phyloP scores from a whole-genome alignment of 2,888 invertebrate species.

The Cabera pusaria region DNA sequence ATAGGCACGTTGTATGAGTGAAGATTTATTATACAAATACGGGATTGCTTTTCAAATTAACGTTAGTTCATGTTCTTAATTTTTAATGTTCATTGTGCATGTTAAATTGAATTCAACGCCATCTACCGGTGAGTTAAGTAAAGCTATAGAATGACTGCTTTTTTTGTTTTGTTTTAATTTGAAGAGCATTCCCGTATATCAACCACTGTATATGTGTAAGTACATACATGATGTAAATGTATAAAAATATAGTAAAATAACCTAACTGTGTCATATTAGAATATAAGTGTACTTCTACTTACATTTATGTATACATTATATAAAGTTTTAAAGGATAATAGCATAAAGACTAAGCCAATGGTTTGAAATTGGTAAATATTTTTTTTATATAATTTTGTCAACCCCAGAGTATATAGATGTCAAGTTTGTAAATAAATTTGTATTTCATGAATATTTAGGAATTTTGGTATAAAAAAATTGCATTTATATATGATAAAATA shows the following conservation, averaged over 20 bases:
- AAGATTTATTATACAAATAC: slow-evolving; percentile 51
- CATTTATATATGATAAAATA: slow-evolving; percentile 68
- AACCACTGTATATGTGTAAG: slow-evolving; percentile 76
- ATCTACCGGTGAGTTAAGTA: too few species aligned
- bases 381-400: slow-evolving; percentile 48
- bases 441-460: slow-evolving; percentile 70
- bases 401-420: slow-evolving; percentile 49
- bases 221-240: slow-evolving; percentile 76
- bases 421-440: slow-evolving; percentile 75
- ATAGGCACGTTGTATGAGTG: slow-evolving; percentile 72
- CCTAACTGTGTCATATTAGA: slow-evolving; percentile 82
- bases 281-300: slow-evolving; percentile 79
- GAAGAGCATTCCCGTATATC: slow-evolving; percentile 50
- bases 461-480: slow-evolving; percentile 71
- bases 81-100: slow-evolving; percentile 10
- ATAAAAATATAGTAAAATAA: slow-evolving; percentile 73
- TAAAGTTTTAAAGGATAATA: slow-evolving; percentile 69
- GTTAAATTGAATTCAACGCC: slow-evolving; percentile 31
- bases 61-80: slow-evolving; percentile 19
- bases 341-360: slow-evolving; percentile 64
- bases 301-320: slow-evolving; percentile 68
- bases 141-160: slow-evolving; percentile 1
- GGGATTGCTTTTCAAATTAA: slow-evolving; percentile 45
- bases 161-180: slow-evolving; percentile 28
- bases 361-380: slow-evolving; percentile 41